Conservation (phyloP, 1,140 invertebrate genomes). For the Brachionus sp. region DNA sequence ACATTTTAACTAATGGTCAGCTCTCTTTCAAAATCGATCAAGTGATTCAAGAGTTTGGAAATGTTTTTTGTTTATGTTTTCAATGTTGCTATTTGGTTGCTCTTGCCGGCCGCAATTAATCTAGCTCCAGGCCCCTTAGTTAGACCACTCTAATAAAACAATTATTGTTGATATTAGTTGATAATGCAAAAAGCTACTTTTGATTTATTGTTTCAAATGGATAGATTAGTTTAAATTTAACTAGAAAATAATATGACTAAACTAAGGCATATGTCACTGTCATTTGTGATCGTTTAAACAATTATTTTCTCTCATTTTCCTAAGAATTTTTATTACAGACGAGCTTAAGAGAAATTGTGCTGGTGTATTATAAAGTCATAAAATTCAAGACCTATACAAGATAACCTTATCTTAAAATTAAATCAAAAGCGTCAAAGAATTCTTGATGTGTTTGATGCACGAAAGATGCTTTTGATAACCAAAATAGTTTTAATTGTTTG, state of each 20-base stretch:
- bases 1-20: slow-evolving; percentile 16
- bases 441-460: background rate
- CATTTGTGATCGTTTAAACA: no score
- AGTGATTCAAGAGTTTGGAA: background rate
- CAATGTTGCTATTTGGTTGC: background rate
- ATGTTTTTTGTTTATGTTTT: background rate
- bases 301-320: background rate
- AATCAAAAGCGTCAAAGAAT: slow-evolving; percentile 3
- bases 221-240: no score
- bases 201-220: background rate
- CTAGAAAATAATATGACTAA: background rate
- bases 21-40: background rate
- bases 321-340: background rate
- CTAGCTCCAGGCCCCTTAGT: background rate
- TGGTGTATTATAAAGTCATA: background rate
- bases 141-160: no score
- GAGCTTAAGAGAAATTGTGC: background rate
- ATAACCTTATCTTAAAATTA: background rate
- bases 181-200: background rate
- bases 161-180: background rate
- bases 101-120: background rate
- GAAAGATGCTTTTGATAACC: background rate
- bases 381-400: background rate
- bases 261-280: no score
- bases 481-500: background rate